phyloP scores from a whole-genome alignment of 1,140 invertebrate species.

The Ceratosolen fusciceps region DNA sequence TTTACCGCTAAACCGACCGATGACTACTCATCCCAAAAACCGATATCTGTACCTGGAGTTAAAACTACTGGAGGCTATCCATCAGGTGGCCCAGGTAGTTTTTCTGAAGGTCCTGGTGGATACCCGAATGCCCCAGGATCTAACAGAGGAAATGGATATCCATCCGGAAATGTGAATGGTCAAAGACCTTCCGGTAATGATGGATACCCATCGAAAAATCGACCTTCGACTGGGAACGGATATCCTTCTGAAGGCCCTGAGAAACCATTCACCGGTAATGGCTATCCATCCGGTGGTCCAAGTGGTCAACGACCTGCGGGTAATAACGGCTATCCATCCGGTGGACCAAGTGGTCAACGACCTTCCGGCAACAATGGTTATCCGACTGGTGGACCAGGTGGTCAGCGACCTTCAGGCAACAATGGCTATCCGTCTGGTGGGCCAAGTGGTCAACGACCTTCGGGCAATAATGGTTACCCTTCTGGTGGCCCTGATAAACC shows the following conservation, averaged over 20 bases:
- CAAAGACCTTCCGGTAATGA: constrained; percentile 29
- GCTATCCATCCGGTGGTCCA: constrained; percentile 47
- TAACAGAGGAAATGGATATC: constrained; percentile 24
- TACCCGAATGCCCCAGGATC: constrained; percentile 12
- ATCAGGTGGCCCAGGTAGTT: constrained; percentile 48
- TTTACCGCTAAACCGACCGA: constrained; percentile 42
- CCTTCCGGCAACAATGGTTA: constrained; percentile 45
- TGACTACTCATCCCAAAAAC: constrained; percentile 42
- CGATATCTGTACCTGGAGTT: constrained; percentile 28
- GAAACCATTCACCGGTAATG: constrained; percentile 35
- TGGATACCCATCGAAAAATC: constrained; percentile 44
- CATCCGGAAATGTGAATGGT: constrained; percentile 22
- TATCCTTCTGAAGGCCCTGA: constrained; percentile 46
- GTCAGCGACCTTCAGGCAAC: constrained; percentile 30
- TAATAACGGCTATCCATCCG: constrained; percentile 41
- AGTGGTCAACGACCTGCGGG: constrained; percentile 28
- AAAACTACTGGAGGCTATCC: constrained; percentile 48
- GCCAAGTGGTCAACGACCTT: constrained; percentile 22
- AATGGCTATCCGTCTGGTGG: constrained; percentile 44
- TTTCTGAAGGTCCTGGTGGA: constrained; percentile 49
- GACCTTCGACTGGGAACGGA: constrained; percentile 14
- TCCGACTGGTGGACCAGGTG: constrained; percentile 33
- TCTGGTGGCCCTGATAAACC: constrained; percentile 49
- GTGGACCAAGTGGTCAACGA: constrained; percentile 29
- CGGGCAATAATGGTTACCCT: constrained; percentile 46